Conservation (phyloP, 2,888 invertebrate species). For the Lepas anatifera region DNA sequence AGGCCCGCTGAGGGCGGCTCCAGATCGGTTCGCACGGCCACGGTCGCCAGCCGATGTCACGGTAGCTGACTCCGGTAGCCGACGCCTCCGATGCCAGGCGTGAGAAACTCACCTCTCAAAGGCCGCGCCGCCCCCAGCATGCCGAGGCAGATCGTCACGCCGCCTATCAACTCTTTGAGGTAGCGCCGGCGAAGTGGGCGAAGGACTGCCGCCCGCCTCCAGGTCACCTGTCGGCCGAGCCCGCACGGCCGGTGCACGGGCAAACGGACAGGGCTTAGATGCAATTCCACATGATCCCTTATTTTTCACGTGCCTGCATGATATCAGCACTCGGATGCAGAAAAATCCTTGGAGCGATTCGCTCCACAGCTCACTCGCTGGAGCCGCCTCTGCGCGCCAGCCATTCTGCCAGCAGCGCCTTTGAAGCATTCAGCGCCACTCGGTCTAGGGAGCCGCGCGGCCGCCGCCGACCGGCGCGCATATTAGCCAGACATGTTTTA, state of each 20-base stretch:
- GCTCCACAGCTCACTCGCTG: neutral
- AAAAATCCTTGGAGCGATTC: too few species aligned
- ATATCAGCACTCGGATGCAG: too few species aligned
- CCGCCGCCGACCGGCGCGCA: neutral
- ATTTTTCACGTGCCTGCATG: too few species aligned
- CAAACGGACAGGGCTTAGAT: too few species aligned
- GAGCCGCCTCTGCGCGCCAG: neutral
- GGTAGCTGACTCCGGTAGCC: too few species aligned
- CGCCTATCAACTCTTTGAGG: neutral
- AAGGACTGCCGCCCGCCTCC: neutral
- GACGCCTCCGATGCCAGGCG: neutral
- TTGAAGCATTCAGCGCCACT: conserved; percentile 8
- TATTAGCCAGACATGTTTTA: conserved; percentile 8
- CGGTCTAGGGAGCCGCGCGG: neutral
- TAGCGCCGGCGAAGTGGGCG: neutral
- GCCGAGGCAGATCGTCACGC: neutral
- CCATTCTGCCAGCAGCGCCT: neutral
- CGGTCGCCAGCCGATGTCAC: too few species aligned
- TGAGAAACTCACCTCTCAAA: conserved; percentile 5
- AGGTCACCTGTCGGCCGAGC: neutral
- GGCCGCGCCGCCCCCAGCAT: neutral
- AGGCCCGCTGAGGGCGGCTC: too few species aligned
- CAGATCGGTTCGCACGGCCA: too few species aligned
- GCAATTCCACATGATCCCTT: too few species aligned
- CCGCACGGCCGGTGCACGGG: neutral